Evolutionary conservation across 2,797 vertebrate genomes (phyloP), one percentile per base, ranked within the genome.

Genomic region (Melanotaenia parkinsoni): DNA sequence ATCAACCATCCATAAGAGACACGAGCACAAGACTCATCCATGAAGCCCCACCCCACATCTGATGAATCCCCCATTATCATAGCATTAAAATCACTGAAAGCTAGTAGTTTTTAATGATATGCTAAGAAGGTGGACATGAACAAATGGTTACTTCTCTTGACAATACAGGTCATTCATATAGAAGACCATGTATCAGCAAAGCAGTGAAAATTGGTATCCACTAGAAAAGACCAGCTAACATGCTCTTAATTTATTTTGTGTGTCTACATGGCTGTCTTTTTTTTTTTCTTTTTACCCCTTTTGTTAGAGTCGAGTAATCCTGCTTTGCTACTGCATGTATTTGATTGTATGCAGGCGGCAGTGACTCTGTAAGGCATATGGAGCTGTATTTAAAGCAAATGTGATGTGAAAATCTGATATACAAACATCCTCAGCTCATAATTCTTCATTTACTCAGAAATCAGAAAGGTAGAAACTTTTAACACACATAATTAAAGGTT

Each of bases 141-240:
- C 32, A 32, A 35, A 35, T 35, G 10, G 6, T 45, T 5, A 45
- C 5, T 18, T 45, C 4, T 6, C 43, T 45, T 45, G 4, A 20
- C 16, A 45, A 20, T 45, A 20, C 5, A 43, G 10, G 11, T 10
- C 37, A 45, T 45, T 18, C 16, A 18, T 5, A 45, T 45, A 1
- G 63, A 67, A 50, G 20, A 45, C 63, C 67, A 74, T 38, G 66
- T 56, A 67, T 63, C 37, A 65, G 43, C 30, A 70, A 4, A 59
- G 35, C 12, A 33, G 30, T 35, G 40, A 16, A 62, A 74, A 70
- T 62, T 14, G 30, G 53, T 57, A 50, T 63, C 10, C 5, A n/a
- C 65, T 63, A 40, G 43, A 58, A 22, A 38, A 58, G n/a, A 33
- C 1, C 47, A 45, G 16, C 43, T 45, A 45, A 45, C 16, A 45